A percentile compares a stretch with the other conserved stretches of the same genome.
phyloP scores from a whole-genome alignment of 2,888 invertebrate species.

The Parnassius mnemosyne region DNA sequence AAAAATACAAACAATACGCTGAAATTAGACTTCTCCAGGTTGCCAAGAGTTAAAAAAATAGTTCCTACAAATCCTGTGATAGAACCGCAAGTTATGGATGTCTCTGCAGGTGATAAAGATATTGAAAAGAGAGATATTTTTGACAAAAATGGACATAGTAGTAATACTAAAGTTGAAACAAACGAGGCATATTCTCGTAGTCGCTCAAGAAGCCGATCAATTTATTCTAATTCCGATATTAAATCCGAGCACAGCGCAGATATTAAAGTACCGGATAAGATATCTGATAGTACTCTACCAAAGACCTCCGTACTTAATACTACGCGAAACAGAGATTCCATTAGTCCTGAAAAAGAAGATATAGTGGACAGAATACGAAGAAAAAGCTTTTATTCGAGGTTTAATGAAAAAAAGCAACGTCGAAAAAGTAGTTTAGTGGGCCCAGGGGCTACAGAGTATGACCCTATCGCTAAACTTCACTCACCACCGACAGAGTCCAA shows the following conservation, averaged over 20 bases:
- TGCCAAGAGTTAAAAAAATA: slow-evolving; percentile 81
- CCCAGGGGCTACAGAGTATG: slow-evolving; percentile 81
- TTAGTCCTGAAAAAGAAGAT: slow-evolving; percentile 83
- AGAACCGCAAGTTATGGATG: slow-evolving; percentile 71
- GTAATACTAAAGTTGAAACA: slow-evolving; percentile 40
- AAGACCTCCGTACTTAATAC: slow-evolving; percentile 53
- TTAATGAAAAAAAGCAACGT: slow-evolving; percentile 90
- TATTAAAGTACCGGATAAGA: slow-evolving; percentile 48
- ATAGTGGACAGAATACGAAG: slow-evolving; percentile 92
- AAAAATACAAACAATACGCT: slow-evolving; percentile 73
- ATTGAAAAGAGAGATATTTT: slow-evolving; percentile 53
- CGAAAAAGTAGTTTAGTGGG: slow-evolving; percentile 85
- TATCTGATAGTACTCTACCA: slow-evolving; percentile 38
- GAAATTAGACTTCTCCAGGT: slow-evolving; percentile 82
- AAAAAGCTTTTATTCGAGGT: slow-evolving; percentile 93
- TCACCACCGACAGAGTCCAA: slow-evolving; percentile 56
- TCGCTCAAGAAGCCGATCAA: slow-evolving; percentile 69
- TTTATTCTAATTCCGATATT: slow-evolving; percentile 72
- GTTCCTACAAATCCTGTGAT: slow-evolving; percentile 80
- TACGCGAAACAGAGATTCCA: slow-evolving; percentile 68
- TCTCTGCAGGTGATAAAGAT: slow-evolving; percentile 57
- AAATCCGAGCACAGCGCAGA: slow-evolving; percentile 64
- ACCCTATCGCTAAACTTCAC: slow-evolving; percentile 70
- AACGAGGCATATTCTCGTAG: slow-evolving; percentile 52
- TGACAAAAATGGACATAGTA: slow-evolving; percentile 50